These are phyloP conservation scores for Pyrochroa serraticornis DNA, from an alignment of 2,888 invertebrate species.

Conservation along the genomic window DNA sequence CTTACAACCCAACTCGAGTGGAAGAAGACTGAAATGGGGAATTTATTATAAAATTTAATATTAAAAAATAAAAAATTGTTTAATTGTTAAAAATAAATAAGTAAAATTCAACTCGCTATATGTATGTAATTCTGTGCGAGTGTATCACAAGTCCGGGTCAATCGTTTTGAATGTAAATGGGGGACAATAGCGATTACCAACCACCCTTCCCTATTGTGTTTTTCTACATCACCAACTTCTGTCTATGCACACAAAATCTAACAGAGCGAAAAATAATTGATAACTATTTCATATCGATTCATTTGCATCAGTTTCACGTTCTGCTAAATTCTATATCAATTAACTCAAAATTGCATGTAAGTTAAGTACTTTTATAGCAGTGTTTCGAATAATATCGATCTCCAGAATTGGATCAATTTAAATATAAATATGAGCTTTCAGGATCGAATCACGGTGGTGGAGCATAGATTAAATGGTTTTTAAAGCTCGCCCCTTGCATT, in stretches of 20 bases:
- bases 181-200: constrained; percentile 50
- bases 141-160: constrained; percentile 44
- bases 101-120: constrained; percentile 7
- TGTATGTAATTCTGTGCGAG: constrained; percentile 19
- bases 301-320: constrained; percentile 43
- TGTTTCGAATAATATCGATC: too few species aligned
- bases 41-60: neutral
- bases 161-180: constrained; percentile 52
- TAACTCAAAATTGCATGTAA: too few species aligned
- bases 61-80: neutral
- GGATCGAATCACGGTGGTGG: constrained; percentile 2
- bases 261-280: constrained; percentile 51
- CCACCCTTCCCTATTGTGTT: constrained; percentile 52
- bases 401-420: neutral
- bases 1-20: constrained; percentile 39
- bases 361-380: too few species aligned
- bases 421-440: neutral
- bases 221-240: constrained; percentile 49
- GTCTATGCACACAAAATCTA: constrained; percentile 45
- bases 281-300: constrained; percentile 51
- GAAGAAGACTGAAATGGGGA: neutral
- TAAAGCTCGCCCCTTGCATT: constrained; percentile 34
- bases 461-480: constrained; percentile 35
- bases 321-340: neutral
- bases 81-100: constrained; percentile 5